Base-by-base conservation (phyloP, 2,888 invertebrate genomes). In the Arrhopalites spinosus region DNA sequence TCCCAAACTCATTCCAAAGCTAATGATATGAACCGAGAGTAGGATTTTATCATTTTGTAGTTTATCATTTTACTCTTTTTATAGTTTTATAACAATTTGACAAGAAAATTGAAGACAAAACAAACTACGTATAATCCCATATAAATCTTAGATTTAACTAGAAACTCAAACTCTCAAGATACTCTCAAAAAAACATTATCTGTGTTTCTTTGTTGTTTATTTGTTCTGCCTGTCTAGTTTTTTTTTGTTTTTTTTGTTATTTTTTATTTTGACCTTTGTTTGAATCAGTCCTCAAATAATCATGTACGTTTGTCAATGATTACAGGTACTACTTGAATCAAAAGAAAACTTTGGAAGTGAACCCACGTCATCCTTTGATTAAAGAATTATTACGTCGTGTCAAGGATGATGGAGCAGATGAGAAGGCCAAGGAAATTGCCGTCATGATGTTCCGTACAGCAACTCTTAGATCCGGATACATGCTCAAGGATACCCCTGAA, bases 291-390 rank as follows among this genome's bases (percentile, higher is more conserved):
- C n/a, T n/a, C n/a, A n/a, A n/a, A 45, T 7, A 11, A 17, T 8
- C 53, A 17, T 53, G 53, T 53, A 3, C n/a, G 53, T 53, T 53
- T 8, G 8, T 45, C n/a, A 17, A n/a, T 53, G 11, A 45, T 76
- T 73, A 66, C 73, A 85, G 86, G 81, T 93, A 94, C 86, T 95
- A 97, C 86, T 87, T 96, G 63, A 92, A 91, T 84, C 96, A 97
- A 87, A 98, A 95, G 90, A 99, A 98, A 88, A 94, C 94, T 69
- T 87, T 99, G 82, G 99, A 99, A 89, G 91, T 99, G 83, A 99
- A 99, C 88, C 97, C 98, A 59, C 89, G 95, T 72, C 99, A 99
- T 89, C 98, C 99, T 29, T 88, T 99, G 69, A 92, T 99, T 84
- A 91, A 92, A 83, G 97, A 98, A 87, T 88, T 99, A 81, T 88